phyloP scores from a whole-genome alignment of 2,888 invertebrate genomes.

The Parelbella ahira region DNA sequence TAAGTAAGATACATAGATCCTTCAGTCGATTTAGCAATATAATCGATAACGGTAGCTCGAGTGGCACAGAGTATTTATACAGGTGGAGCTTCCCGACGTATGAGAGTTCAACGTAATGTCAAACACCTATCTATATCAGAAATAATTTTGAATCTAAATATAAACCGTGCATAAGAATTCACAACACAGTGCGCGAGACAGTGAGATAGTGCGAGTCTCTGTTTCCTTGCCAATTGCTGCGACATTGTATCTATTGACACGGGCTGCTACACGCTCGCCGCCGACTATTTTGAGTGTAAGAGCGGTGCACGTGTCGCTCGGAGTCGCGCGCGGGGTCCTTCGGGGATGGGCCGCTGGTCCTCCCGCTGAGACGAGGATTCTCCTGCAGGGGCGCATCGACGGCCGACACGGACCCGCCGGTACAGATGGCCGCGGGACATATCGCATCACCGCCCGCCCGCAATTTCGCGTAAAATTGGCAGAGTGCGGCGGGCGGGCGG shows the following conservation, averaged over 20 bases:
- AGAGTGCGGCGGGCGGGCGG: conserved; percentile 75
- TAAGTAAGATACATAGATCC: conserved; percentile 14
- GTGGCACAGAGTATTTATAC: conserved; percentile 61
- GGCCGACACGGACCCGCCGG: conserved; percentile 43
- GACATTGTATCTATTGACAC: conserved; percentile 78
- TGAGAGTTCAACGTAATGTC: conserved; percentile 81
- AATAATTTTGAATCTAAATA: conserved; percentile 78
- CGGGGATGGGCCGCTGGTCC: conserved; percentile 28
- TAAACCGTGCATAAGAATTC: conserved; percentile 79
- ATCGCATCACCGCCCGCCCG: conserved; percentile 81
- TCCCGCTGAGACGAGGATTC: conserved; percentile 48
- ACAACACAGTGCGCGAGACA: conserved; percentile 79
- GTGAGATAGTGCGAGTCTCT: conserved; percentile 78
- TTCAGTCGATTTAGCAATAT: conserved; percentile 11
- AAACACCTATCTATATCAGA: conserved; percentile 80
- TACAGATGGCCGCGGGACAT: conserved; percentile 69
- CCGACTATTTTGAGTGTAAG: conserved; percentile 63
- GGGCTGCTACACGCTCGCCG: conserved; percentile 60
- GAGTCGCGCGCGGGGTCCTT: conserved; percentile 35
- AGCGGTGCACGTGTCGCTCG: conserved; percentile 49
- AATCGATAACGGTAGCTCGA: conserved; percentile 30
- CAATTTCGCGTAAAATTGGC: conserved; percentile 81
- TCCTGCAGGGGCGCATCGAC: conserved; percentile 42
- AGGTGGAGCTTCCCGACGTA: conserved; percentile 77
- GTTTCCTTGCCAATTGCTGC: conserved; percentile 77